Percentiles rank a stretch among this genome's conserved stretches.
Conservation (phyloP, 2,113 vertebrate genomes). For the Panthera leo region DNA sequence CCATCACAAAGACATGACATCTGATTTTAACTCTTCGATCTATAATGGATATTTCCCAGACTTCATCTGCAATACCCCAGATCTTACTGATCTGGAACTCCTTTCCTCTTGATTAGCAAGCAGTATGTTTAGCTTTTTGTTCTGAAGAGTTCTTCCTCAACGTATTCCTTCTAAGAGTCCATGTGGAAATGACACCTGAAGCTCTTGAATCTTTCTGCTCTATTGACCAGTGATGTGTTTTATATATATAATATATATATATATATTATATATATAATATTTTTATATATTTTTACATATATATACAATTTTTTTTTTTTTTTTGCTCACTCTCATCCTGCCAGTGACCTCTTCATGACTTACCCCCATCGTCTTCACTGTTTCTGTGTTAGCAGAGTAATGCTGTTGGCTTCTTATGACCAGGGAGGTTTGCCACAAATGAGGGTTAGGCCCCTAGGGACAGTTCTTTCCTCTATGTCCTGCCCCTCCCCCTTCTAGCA, state of each 20-base stretch:
- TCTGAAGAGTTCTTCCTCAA: background rate
- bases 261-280: no score
- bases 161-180: background rate
- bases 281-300: no score
- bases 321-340: background rate
- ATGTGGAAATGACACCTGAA: background rate
- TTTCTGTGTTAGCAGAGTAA: background rate
- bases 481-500: background rate
- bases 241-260: no score
- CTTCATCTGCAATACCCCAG: background rate
- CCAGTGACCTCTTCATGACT: background rate
- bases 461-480: background rate
- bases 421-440: background rate
- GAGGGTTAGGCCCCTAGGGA: background rate
- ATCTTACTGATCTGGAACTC: background rate
- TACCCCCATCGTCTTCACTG: background rate
- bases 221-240: fast-evolving
- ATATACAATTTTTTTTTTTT: background rate
- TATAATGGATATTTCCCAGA: background rate
- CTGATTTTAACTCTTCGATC: background rate
- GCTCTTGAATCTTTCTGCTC: background rate
- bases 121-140: background rate
- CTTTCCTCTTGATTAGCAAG: constrained; percentile 11
- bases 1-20: background rate
- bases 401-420: background rate